A percentile compares a stretch with the other conserved stretches of the same genome.
phyloP scores from a whole-genome alignment of 2,888 invertebrate species.

The Amiota communis region DNA sequence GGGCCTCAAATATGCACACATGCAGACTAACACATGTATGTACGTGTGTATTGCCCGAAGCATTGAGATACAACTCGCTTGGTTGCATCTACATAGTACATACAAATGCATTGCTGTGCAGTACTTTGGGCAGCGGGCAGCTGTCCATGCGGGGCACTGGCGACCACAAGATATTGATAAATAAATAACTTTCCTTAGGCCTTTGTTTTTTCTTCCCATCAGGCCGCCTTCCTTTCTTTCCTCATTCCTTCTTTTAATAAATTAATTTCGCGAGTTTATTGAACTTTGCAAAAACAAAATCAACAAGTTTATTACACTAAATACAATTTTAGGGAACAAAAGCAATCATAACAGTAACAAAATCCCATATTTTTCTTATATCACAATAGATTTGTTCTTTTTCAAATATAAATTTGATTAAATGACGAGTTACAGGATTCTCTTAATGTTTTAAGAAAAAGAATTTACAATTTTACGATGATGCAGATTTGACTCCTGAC shows the following conservation, averaged over 20 bases:
- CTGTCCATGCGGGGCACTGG: slow-evolving; percentile 17
- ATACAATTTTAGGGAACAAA: too few relatives aligned
- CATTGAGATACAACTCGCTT: not conserved
- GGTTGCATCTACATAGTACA: slow-evolving; percentile 6
- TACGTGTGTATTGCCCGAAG: not conserved
- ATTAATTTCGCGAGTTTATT: slow-evolving; percentile 48
- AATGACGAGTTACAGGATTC: not conserved
- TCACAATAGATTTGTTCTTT: too few relatives aligned
- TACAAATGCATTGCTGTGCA: not conserved
- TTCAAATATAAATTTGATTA: too few relatives aligned
- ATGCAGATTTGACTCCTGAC: slow-evolving; percentile 54
- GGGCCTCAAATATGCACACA: not conserved
- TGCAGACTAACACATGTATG: not conserved
- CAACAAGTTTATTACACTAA: too few relatives aligned
- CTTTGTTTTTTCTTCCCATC: slow-evolving; percentile 54
- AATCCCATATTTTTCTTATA: too few relatives aligned
- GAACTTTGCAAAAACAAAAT: slow-evolving; percentile 44
- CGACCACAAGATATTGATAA: slow-evolving; percentile 57
- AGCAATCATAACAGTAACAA: too few relatives aligned
- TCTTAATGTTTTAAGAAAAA: not conserved
- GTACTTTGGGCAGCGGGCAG: not conserved
- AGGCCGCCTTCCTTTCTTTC: not conserved
- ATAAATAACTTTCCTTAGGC: slow-evolving; percentile 65
- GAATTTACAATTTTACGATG: not conserved
- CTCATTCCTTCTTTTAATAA: not conserved